phyloP scores from a whole-genome alignment of 1,140 invertebrate genomes.

The Zaprionus ghesquierei region DNA sequence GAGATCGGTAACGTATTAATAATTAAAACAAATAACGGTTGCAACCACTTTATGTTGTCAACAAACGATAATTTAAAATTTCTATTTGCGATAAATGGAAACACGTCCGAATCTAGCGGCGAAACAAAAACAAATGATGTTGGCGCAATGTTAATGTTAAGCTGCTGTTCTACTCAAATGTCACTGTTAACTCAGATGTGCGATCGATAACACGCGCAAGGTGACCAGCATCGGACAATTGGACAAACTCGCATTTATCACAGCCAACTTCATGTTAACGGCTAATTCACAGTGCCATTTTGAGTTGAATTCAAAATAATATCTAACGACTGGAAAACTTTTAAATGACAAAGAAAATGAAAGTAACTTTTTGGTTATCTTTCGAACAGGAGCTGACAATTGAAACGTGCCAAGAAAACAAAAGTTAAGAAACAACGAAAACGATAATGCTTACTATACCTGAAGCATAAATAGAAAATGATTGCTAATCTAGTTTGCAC shows the following conservation, averaged over 20 bases:
- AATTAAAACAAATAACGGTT: constrained; percentile 30
- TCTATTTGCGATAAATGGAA: neutral
- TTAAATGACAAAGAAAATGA: neutral
- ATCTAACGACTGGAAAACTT: neutral
- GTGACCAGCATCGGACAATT: constrained; percentile 14
- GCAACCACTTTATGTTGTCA: constrained; percentile 7
- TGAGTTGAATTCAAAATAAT: neutral
- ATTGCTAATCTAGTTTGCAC: constrained; percentile 9
- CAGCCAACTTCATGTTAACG: neutral
- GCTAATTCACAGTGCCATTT: neutral
- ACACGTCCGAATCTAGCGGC: constrained; percentile 35
- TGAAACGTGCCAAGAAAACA: neutral
- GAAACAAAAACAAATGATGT: constrained; percentile 44
- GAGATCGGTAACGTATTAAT: constrained; percentile 9
- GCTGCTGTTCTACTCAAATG: constrained; percentile 35
- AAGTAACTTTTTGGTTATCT: neutral
- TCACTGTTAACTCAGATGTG: constrained; percentile 20
- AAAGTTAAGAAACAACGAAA: neutral
- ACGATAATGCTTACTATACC: neutral
- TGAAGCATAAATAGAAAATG: neutral
- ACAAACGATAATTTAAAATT: constrained; percentile 30
- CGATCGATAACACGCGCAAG: constrained; percentile 14
- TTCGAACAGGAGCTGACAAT: neutral
- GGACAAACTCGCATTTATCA: neutral
- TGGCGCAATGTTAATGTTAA: constrained; percentile 25